Base-by-base conservation (phyloP, 2,113 vertebrate species). In the Barnardius zonarius region DNA sequence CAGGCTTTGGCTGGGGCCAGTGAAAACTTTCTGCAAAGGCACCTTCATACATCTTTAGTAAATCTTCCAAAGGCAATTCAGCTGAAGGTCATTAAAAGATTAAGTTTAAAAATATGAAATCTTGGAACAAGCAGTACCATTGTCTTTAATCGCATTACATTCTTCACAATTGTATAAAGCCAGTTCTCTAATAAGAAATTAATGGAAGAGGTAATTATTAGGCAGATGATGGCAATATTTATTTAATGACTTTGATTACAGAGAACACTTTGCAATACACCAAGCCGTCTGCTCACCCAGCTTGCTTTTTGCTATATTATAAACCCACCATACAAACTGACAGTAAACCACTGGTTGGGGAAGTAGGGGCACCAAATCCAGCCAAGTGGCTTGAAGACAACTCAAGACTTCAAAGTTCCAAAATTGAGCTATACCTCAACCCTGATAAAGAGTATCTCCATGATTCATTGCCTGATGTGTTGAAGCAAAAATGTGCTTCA, bases 1-100 rank as follows among this genome's bases (percentile, higher is more conserved):
- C 98, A 41, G 96, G 97, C 61, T 98, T 97, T 0, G 98, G 98
- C 61, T 98, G 98, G 13, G 99, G 98, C 99, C 99, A 99, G 73
- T 99, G 98, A 93, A 99, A 99, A 86, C 93, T 97, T 33, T 99
- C 99, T 55, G 98, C 97, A 68, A 99, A 99, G 79, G 99, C 99
- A 33, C 99, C 99, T 88, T 99, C 98, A 24, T 99, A 99, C 93
- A 99, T 98, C 96, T 99, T 99, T 74, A 98, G 90, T 97, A 99
- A 92, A 57, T 98, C 97, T 83, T 99, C 98, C 92, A 99, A 93
- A 57, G 99, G 98, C 96, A 99, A 93, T 94, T 99, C 99, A 94
- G 99, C 99, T 99, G 73, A 48, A 96, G 39, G 35, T 39, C 35
- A 70, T 67, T 16, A 77, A 92, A 79, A 23, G 18, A 91, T 13